These are phyloP conservation scores for Sogatella furcifera DNA, from an alignment of 1,140 invertebrate species.

Conservation along the genomic window DNA sequence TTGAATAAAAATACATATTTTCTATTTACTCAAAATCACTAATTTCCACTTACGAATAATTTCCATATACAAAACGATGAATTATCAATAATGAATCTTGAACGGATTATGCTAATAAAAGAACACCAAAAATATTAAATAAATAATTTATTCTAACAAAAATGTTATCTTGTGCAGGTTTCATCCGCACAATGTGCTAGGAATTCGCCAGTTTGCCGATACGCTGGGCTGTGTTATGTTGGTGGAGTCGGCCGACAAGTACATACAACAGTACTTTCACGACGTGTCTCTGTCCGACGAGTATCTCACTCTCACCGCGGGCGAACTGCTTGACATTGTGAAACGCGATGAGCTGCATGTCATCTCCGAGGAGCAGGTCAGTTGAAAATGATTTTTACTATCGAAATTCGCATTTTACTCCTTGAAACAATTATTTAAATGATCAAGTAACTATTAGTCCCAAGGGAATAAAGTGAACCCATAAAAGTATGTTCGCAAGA, in stretches of 20 bases:
- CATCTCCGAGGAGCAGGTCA: slow-evolving; percentile 46
- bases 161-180: slow-evolving; percentile 54
- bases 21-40: too few species aligned
- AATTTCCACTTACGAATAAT: too few species aligned
- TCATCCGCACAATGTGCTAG: slow-evolving; percentile 74
- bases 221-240: slow-evolving; percentile 61
- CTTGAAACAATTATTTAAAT: too few species aligned
- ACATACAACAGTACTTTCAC: slow-evolving; percentile 73
- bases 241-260: slow-evolving; percentile 66
- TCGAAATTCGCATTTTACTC: not conserved
- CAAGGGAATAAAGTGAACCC: too few species aligned
- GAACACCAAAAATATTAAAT: too few species aligned
- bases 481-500: too few species aligned
- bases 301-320: slow-evolving; percentile 52
- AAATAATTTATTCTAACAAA: too few species aligned
- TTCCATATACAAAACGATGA: too few species aligned
- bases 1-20: too few species aligned
- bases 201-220: slow-evolving; percentile 72
- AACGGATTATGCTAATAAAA: too few species aligned
- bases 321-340: slow-evolving; percentile 61
- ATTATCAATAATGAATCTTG: too few species aligned
- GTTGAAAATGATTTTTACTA: not conserved
- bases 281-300: slow-evolving; percentile 69
- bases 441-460: too few species aligned
- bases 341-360: slow-evolving; percentile 71